Percentiles rank a stretch among this genome's conserved stretches.
phyloP scores from a whole-genome alignment of 2,113 vertebrate species.

The Nansenia antarctica region DNA sequence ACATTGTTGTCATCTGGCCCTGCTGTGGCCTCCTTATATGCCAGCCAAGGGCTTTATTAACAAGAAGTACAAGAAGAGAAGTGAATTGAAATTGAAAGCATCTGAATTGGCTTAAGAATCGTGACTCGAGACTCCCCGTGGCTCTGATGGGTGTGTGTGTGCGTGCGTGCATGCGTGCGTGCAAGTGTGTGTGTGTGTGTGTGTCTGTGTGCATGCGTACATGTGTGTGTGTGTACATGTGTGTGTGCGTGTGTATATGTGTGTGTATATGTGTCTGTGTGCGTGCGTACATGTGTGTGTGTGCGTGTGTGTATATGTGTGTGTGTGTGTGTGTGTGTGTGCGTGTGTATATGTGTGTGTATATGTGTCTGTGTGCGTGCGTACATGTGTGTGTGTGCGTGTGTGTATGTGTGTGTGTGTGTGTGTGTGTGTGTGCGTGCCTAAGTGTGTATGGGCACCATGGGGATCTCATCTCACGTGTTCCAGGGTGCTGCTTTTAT shows the following conservation, averaged over 20 bases:
- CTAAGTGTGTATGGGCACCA: no score
- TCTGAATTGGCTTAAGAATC: conserved; percentile 57
- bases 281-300: neutral
- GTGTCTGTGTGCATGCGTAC: no score
- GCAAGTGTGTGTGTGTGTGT: neutral
- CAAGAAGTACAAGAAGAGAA: conserved; percentile 38
- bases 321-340: neutral
- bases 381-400: conserved; percentile 36
- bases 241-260: conserved; percentile 46
- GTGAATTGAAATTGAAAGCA: conserved; percentile 55
- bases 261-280: conserved; percentile 28
- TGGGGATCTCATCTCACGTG: conserved; percentile 61
- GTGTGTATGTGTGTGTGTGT: conserved; percentile 35
- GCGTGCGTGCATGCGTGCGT: neutral
- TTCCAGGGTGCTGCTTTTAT: conserved; percentile 60
- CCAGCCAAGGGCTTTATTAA: conserved; percentile 25
- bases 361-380: conserved; percentile 28
- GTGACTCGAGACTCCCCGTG: conserved; percentile 33
- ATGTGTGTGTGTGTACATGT: neutral
- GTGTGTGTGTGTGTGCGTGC: conserved; percentile 34
- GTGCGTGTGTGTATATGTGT: neutral
- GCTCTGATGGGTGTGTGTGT: conserved; percentile 42
- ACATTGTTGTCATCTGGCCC: conserved; percentile 3
- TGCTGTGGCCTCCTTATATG: neutral
- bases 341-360: conserved; percentile 1